Evolutionary conservation across 2,113 vertebrate genomes (phyloP), one percentile per base, ranked within the genome.

Genomic region (Piaya cayana): DNA sequence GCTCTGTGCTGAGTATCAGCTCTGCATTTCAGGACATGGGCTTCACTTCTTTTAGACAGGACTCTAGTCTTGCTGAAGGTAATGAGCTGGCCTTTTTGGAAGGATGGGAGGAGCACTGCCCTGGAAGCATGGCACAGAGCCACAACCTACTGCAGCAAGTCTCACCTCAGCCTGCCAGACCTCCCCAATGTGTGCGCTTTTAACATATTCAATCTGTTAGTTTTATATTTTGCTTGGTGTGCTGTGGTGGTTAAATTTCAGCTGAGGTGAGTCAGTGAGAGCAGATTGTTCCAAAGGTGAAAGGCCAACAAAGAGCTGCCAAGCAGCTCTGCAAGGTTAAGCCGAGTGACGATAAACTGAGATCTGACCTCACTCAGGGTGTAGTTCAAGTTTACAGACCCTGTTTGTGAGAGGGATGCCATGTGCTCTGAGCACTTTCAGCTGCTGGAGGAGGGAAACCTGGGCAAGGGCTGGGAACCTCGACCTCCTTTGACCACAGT

Each of bases 261-360:
- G 70, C 82, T 15, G 68, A 86, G 82, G 43, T 60, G 34, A 43
- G 26, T 87, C 49, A 49, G 70, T 3, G 1, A n/a, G 67, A 88
- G 77, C 47, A 84, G 45, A 47, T 82, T 87, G 94, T 94, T 97
- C 78, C 90, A 82, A 94, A 96, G 94, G 91, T 91, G 81, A 88
- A 94, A 88, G 90, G 82, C 78, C 84, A 59, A 25, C 2, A 3
- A 29, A 37, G 70, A 89, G 19, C 50, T 69, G 70, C 55, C 2
- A 8, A 27, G 42, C 59, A 62, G 81, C 53, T 88, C 60, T 2
- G 2, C 27, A 23, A 58, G 4, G 32, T 69, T 92, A 77, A 86
- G 36, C 21, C 1, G 8, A 53, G 25, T 64, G 53, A 32, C 0
- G 1, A 21, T 67, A 70, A 86, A 8, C 39, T 94, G 83, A 52